Percentiles rank a stretch among this genome's conserved stretches.
phyloP scores from a whole-genome alignment of 2,797 vertebrate genomes.

The Hybognathus amarus region DNA sequence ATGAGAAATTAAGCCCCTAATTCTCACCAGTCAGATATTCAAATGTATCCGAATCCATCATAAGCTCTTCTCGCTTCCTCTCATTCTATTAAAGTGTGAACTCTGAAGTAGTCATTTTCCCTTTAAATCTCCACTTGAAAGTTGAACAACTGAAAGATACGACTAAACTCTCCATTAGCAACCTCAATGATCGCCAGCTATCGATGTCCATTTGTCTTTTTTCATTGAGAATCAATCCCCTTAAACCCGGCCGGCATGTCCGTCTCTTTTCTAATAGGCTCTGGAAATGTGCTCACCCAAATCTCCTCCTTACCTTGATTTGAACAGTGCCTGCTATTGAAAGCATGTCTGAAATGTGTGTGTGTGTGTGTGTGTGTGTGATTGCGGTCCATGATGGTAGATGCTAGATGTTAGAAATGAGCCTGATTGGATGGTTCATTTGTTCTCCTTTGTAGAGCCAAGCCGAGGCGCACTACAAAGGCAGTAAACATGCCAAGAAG shows the following conservation, averaged over 20 bases:
- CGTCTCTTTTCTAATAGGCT: neutral
- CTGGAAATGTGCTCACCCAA: neutral
- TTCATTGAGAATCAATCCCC: slow-evolving; percentile 17
- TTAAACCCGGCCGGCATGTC: neutral
- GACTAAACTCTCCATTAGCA: slow-evolving; percentile 27
- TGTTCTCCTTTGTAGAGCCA: slow-evolving; percentile 95
- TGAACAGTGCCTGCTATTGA: slow-evolving; percentile 76
- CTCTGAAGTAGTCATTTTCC: slow-evolving; percentile 29
- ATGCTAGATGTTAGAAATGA: slow-evolving; percentile 76
- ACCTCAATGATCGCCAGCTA: neutral
- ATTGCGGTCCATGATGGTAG: slow-evolving; percentile 70
- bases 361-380: slow-evolving; percentile 49
- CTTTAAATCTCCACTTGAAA: slow-evolving; percentile 41
- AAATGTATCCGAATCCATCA: slow-evolving; percentile 53
- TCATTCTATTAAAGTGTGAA: slow-evolving; percentile 16
- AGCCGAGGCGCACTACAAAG: slow-evolving; percentile 98
- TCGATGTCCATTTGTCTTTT: neutral
- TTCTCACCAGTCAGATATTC: slow-evolving; percentile 48
- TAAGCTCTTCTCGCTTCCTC: slow-evolving; percentile 33
- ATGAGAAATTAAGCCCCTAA: slow-evolving; percentile 49
- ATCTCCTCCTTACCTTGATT: slow-evolving; percentile 29
- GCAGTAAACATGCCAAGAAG: slow-evolving; percentile 99
- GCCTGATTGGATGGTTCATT: slow-evolving; percentile 79
- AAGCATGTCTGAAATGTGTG: slow-evolving; percentile 61
- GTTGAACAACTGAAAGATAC: slow-evolving; percentile 17